Conservation (phyloP, 2,797 vertebrate genomes). For the Paedocypris micromegethes region DNA sequence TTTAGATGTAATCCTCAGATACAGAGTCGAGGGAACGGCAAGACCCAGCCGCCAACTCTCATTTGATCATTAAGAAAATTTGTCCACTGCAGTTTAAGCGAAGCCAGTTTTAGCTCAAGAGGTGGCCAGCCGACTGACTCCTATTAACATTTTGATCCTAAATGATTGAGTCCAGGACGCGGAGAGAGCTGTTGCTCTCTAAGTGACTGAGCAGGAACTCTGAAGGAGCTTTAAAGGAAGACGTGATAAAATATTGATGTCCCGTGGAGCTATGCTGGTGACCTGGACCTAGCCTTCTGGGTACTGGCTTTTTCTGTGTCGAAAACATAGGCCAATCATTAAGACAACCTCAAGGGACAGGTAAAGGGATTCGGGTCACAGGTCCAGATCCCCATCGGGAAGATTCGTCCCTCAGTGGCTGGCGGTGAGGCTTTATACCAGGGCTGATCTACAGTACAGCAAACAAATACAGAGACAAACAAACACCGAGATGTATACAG, state of each 20-base stretch:
- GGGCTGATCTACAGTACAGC: constrained; percentile 3
- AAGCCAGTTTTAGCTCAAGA: constrained; percentile 6
- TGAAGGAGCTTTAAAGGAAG: constrained; percentile 31
- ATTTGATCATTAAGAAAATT: constrained; percentile 4
- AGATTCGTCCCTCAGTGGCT: constrained; percentile 23
- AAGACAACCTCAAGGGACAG: constrained; percentile 38
- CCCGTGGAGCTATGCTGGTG: constrained; percentile 37
- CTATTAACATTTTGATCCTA: constrained; percentile 4
- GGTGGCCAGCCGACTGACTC: background rate
- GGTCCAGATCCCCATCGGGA: constrained; percentile 35
- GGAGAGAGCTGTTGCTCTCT: constrained; percentile 12
- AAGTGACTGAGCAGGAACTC: constrained; percentile 23
- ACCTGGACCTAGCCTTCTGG: constrained; percentile 45
- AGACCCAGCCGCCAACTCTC: background rate
- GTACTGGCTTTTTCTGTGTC: constrained; percentile 51
- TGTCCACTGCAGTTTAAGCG: background rate
- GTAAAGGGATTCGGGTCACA: constrained; percentile 43
- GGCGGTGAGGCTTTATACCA: constrained; percentile 34
- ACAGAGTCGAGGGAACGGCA: background rate
- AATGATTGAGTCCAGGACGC: constrained; percentile 20
- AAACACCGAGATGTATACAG: background rate
- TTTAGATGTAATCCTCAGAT: background rate
- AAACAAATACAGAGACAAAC: background rate
- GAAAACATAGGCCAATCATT: constrained; percentile 54
- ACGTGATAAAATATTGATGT: constrained; percentile 54